These are phyloP conservation scores for Rugalucina vietnamica DNA, from an alignment of 2,888 invertebrate species.

Conservation along the genomic window DNA sequence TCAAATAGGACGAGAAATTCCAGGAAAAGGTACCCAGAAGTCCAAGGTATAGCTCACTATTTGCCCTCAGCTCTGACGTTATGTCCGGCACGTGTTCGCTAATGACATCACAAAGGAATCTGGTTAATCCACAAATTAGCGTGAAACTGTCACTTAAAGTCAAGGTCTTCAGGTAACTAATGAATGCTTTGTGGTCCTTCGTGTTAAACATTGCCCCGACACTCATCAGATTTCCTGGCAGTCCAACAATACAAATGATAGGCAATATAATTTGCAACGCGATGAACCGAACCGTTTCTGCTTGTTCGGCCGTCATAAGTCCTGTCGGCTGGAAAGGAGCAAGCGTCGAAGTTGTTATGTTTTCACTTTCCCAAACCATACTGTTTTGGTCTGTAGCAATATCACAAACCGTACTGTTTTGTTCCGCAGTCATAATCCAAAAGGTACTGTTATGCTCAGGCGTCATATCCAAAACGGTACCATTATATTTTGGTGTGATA, in stretches of 20 bases:
- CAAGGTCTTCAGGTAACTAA: background rate
- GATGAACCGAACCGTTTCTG: background rate
- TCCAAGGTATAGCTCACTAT: background rate
- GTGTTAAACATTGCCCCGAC: background rate
- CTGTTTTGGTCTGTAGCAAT: no score
- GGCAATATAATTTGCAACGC: background rate
- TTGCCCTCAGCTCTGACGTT: background rate
- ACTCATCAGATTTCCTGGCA: background rate
- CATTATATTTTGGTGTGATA: no score
- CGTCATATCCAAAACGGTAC: no score
- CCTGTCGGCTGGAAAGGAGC: background rate
- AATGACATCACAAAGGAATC: background rate
- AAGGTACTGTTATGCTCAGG: no score
- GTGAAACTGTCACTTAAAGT: background rate
- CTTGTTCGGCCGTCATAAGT: background rate
- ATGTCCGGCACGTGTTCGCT: background rate
- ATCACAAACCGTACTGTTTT: no score
- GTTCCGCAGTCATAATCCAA: no score
- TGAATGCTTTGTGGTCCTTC: background rate
- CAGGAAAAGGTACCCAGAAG: background rate
- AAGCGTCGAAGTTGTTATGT: no score
- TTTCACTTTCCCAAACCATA: no score
- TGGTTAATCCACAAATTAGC: background rate
- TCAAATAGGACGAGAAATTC: background rate
- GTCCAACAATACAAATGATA: background rate